These are phyloP conservation scores for Rhabdomys pumilio DNA, from an alignment of 2,797 vertebrate species.

Conservation along the genomic window DNA sequence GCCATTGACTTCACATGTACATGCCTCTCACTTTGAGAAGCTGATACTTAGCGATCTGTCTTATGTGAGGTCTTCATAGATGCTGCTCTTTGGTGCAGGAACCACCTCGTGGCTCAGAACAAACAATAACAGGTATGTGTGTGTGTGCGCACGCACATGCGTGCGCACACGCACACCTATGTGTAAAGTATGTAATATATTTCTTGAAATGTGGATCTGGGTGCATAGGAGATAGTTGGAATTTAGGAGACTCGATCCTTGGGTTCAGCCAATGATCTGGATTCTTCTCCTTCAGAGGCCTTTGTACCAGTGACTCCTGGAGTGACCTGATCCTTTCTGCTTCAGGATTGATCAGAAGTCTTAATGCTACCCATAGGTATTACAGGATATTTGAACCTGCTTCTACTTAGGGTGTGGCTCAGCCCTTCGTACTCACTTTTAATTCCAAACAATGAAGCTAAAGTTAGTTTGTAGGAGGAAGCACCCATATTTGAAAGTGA, in stretches of 20 bases:
- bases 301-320: background rate
- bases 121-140: background rate
- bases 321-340: background rate
- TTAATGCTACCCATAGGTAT: rapidly evolving
- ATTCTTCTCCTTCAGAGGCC: background rate
- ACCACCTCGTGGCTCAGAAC: background rate
- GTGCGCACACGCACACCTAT: no score
- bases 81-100: background rate
- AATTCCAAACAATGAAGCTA: background rate
- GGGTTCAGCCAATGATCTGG: background rate
- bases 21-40: background rate
- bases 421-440: background rate
- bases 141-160: background rate
- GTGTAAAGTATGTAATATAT: background rate
- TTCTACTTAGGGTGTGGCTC: background rate
- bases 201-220: background rate
- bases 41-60: background rate
- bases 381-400: background rate
- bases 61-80: background rate
- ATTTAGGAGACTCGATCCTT: background rate
- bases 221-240: background rate
- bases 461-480: background rate
- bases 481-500: background rate
- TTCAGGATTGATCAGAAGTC: background rate
- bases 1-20: rapidly evolving